These are phyloP conservation scores for Microcebus ravelobensis DNA, from an alignment of 2,113 vertebrate species.

Conservation along the genomic window DNA sequence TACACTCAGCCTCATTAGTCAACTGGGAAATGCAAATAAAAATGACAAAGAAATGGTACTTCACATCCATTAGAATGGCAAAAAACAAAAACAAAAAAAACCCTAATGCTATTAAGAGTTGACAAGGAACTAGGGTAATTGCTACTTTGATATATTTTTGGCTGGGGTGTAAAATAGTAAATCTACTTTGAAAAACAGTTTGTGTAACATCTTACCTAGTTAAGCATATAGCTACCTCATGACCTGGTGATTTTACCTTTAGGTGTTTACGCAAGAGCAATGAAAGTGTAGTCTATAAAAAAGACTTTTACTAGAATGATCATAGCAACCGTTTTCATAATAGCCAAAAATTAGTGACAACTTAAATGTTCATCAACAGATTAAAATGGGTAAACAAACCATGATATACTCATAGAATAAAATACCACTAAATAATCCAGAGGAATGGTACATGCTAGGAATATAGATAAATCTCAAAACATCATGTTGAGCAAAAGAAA, in stretches of 20 bases:
- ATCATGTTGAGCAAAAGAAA: background rate
- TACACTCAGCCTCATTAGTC: background rate
- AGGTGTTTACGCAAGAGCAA: background rate
- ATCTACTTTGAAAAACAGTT: background rate
- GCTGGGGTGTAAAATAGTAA: background rate
- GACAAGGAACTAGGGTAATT: background rate
- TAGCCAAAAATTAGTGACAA: background rate
- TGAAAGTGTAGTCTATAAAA: background rate
- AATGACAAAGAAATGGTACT: background rate
- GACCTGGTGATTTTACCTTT: background rate
- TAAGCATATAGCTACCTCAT: background rate
- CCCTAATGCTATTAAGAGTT: background rate
- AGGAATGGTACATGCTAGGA: background rate
- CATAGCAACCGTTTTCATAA: background rate
- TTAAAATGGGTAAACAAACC: background rate
- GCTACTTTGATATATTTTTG: background rate
- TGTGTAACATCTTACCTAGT: background rate
- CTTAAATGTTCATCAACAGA: background rate
- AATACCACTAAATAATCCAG: background rate
- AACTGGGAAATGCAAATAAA: background rate
- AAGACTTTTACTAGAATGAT: background rate
- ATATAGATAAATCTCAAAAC: background rate
- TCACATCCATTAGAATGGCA: background rate
- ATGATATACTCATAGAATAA: background rate
- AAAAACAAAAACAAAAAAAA: background rate